Evolutionary conservation across 1,140 invertebrate genomes (phyloP), one percentile per base, ranked within the genome.

Genomic region (Daktulosphaira vitifoliae): DNA sequence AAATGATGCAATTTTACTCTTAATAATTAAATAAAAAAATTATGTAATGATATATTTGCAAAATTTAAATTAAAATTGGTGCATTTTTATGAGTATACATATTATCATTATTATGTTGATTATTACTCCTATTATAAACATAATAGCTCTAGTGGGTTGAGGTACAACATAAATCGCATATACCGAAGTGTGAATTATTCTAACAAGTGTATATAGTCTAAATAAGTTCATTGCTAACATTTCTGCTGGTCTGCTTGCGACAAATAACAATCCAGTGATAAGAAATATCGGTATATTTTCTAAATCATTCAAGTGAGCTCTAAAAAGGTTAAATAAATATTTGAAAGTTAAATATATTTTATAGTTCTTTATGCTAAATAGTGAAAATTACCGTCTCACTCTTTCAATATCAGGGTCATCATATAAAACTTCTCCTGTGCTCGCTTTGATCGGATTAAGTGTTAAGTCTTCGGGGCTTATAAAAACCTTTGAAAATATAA

Each of bases 231-330:
- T 74, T 2, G 84, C 84, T 50, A 76, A 62, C 3, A 66, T 68
- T 0, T 73, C 69, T 22, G 72, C 70, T 0, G 86, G 86, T 26
- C 76, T 76, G 0, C 83, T 86, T 0, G 80, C 73, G 16, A 84
- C 71, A 70, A 85, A 88, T 16, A 86, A 69, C 1, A 81, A 78
- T 7, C 77, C 81, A 16, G 83, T 72, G 4, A 85, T 71, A 69
- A 84, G 78, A 70, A 87, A 89, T 2, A 81, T 75, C 0, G 82
- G 77, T 62, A 88, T 86, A 71, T 87, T 89, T 74, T 89, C 87
- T 69, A 88, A 71, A 70, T 89, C 87, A 71, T 89, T 89, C 51
- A 83, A 72, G 72, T 88, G 85, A 46, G 84, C 85, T 66, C 86
- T 79, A 69, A 46, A 65, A 67, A 66, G 51, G 37, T n/a, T 5